These are phyloP conservation scores for Nothocercus nigrocapillus DNA, from an alignment of 2,113 vertebrate species.

Conservation along the genomic window DNA sequence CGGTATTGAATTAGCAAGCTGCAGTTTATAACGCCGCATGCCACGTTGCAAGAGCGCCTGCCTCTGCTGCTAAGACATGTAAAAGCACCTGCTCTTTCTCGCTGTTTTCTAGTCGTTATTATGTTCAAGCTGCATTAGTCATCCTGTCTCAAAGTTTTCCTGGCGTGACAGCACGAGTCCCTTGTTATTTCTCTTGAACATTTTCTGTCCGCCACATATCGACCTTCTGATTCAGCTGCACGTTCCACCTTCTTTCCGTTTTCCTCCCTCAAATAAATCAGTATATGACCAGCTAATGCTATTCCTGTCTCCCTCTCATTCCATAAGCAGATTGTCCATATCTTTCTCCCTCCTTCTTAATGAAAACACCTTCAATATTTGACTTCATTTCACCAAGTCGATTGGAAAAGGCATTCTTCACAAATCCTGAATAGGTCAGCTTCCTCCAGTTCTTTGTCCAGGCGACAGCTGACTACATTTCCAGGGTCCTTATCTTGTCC, in stretches of 20 bases:
- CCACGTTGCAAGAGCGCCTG: fast-evolving
- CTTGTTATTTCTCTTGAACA: neutral
- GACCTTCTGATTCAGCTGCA: neutral
- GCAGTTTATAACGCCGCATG: neutral
- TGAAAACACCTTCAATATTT: neutral
- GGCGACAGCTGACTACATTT: neutral
- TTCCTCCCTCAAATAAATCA: neutral
- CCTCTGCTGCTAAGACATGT: neutral
- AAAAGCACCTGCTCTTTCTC: neutral
- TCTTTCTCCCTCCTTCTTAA: neutral
- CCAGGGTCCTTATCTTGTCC: neutral
- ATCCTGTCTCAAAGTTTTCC: neutral
- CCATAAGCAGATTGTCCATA: neutral
- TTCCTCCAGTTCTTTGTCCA: neutral
- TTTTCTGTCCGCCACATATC: neutral
- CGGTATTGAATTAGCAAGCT: neutral
- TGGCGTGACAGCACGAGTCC: neutral
- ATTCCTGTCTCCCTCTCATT: neutral
- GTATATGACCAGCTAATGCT: neutral
- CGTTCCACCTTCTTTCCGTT: neutral
- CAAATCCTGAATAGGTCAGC: neutral
- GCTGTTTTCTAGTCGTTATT: neutral
- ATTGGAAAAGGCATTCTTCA: neutral
- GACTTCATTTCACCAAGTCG: neutral
- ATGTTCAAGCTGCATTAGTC: neutral